Base-by-base conservation (phyloP, 2,888 invertebrate genomes). In the Rhagophthalmus giganteus region DNA sequence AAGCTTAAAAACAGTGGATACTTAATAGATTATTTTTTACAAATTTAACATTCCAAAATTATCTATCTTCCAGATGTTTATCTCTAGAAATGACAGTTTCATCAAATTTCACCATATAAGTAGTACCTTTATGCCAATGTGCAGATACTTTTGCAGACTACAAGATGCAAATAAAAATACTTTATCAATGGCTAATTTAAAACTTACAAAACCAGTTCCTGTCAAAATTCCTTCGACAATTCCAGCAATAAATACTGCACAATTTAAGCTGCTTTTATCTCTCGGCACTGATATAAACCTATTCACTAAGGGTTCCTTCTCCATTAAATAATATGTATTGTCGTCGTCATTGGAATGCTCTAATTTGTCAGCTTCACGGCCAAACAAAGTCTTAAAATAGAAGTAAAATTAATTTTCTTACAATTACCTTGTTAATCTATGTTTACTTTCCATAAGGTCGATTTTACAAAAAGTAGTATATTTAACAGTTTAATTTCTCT, bases 261-360 rank as follows among this genome's bases (percentile, higher is more conserved):
- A 99, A 75, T 99, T 99, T 2, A 99, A 77, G 49, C 90, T 94
- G 0, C 94, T 93, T 74, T 98, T 99, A 73, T 99, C 98, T 71
- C 96, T 94, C 0, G 98, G 98, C 1, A 98, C 91, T 50, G 98
- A 99, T 57, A 99, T 96, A 72, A 88, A 99, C 67, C 89, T 89
- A 75, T 99, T 99, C 55, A 83, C 97, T 60, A 99, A 71, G 6
- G 98, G 94, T 70, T 99, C 98, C 67, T 95, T 95, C 74, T 99
- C 99, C 72, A 99, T 98, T 28, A 99, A 90, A 68, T 98, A 98
- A 76, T 98, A 99, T 0, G 94, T 97, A 58, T 90, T 85, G 69
- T 97, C 96, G 78, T 99, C 97, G 76, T 99, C 98, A 75, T 97
- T 98, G 2, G 97, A 95, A 76, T 97, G 94, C 70, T 99, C 99